These are phyloP conservation scores for Epinephelus awoara DNA, from an alignment of 2,797 vertebrate species.

Conservation along the genomic window DNA sequence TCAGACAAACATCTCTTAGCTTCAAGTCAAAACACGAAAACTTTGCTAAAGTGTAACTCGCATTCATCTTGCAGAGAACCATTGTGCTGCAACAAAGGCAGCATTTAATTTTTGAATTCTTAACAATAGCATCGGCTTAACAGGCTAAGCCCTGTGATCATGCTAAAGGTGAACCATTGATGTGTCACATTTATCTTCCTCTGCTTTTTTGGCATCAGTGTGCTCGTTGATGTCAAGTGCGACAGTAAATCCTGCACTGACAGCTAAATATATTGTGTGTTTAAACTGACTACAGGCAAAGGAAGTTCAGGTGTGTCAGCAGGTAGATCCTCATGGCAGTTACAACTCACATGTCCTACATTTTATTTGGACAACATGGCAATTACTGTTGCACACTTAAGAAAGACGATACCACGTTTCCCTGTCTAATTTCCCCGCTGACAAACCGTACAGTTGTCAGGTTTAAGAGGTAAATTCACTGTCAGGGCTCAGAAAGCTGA, in stretches of 20 bases:
- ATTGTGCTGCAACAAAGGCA: constrained; percentile 57
- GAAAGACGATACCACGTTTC: constrained; percentile 59
- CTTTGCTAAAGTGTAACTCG: constrained; percentile 30
- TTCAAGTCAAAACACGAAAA: constrained; percentile 81
- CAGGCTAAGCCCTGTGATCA: constrained; percentile 53
- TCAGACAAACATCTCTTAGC: constrained; percentile 48
- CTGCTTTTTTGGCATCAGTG: constrained; percentile 28
- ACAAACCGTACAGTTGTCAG: constrained; percentile 41
- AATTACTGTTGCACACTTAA: constrained; percentile 49
- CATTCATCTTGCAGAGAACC: constrained; percentile 51
- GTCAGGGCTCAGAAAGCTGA: constrained; percentile 50
- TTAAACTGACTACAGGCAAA: constrained; percentile 44
- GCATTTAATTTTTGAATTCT: constrained; percentile 40
- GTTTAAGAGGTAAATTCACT: constrained; percentile 40
- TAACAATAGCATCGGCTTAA: constrained; percentile 54
- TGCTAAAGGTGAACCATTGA: constrained; percentile 68
- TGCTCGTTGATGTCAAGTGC: constrained; percentile 56
- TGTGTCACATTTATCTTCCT: constrained; percentile 58
- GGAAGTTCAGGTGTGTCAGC: constrained; percentile 72
- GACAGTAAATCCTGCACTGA: constrained; percentile 59
- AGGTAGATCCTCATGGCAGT: constrained; percentile 31
- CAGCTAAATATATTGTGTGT: constrained; percentile 48
- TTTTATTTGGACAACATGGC: constrained; percentile 64
- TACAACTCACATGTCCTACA: constrained; percentile 59
- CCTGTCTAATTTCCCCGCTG: constrained; percentile 53